These are phyloP conservation scores for Blastobasis lacticolella DNA, from an alignment of 2,888 invertebrate genomes.

Conservation along the genomic window DNA sequence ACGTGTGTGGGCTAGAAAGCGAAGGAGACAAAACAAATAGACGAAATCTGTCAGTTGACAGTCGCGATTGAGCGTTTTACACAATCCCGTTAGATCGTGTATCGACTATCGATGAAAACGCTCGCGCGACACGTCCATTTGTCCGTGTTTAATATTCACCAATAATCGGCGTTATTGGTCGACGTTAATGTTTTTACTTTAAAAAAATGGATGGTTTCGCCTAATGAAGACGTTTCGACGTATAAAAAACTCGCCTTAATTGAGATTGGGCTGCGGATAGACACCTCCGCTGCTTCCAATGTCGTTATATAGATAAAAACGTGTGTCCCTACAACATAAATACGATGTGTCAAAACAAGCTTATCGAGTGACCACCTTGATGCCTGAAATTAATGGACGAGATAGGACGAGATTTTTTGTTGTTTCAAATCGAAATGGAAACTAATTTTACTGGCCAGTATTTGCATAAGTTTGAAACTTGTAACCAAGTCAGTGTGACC, in stretches of 20 bases:
- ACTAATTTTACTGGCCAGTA: conserved; percentile 8
- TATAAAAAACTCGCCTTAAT: conserved; percentile 31
- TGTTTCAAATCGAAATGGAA: conserved; percentile 20
- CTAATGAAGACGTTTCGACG: conserved; percentile 19
- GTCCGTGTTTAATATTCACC: not conserved
- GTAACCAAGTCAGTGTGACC: too few relatives aligned
- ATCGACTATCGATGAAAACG: not conserved
- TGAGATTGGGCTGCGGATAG: conserved; percentile 41
- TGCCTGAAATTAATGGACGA: conserved; percentile 56
- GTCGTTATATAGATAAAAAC: conserved; percentile 64
- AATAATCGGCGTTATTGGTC: not conserved
- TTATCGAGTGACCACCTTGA: conserved; percentile 64
- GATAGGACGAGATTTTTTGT: conserved; percentile 27
- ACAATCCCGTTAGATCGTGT: not conserved
- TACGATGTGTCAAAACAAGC: conserved; percentile 57
- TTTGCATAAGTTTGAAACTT: conserved; percentile 8
- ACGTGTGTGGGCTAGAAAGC: not conserved
- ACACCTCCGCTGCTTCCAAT: conserved; percentile 59
- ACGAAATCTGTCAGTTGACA: not conserved
- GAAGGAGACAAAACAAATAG: not conserved
- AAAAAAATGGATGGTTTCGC: conserved; percentile 9
- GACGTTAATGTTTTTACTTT: conserved; percentile 5
- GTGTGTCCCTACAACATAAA: conserved; percentile 57
- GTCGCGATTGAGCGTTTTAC: not conserved
- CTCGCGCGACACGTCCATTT: too few relatives aligned